Conservation (phyloP, 2,797 vertebrate species). For the Diceros bicornis region DNA sequence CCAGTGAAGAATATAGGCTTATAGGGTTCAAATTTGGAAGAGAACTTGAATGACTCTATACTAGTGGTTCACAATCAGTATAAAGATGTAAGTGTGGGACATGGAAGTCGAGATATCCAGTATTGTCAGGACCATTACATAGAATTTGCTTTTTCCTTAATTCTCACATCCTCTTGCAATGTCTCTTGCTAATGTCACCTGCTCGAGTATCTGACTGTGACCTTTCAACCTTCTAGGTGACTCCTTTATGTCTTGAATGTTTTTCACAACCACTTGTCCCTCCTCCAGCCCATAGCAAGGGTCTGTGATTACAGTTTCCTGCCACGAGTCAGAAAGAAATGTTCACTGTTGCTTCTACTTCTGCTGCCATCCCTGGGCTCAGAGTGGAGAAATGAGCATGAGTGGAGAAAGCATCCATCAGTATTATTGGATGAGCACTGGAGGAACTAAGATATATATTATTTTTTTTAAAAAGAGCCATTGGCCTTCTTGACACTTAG, state of each 20-base stretch:
- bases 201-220: neutral
- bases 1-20: neutral
- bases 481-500: neutral
- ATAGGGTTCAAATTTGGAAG: neutral
- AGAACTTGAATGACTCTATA: neutral
- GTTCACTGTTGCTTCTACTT: neutral
- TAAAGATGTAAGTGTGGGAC: neutral
- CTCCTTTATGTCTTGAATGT: neutral
- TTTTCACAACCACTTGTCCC: conserved; percentile 1
- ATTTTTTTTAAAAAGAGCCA: neutral
- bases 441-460: neutral
- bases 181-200: neutral
- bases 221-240: neutral
- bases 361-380: neutral
- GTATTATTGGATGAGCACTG: neutral
- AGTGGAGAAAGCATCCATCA: neutral
- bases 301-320: neutral
- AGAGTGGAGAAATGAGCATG: neutral
- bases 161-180: neutral
- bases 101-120: neutral
- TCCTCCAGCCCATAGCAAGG: neutral
- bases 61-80: neutral
- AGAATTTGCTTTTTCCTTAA: conserved; percentile 22
- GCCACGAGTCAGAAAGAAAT: neutral
- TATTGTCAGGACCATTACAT: neutral